Base-by-base conservation (phyloP, 2,888 invertebrate species). In the Selenia dentaria region DNA sequence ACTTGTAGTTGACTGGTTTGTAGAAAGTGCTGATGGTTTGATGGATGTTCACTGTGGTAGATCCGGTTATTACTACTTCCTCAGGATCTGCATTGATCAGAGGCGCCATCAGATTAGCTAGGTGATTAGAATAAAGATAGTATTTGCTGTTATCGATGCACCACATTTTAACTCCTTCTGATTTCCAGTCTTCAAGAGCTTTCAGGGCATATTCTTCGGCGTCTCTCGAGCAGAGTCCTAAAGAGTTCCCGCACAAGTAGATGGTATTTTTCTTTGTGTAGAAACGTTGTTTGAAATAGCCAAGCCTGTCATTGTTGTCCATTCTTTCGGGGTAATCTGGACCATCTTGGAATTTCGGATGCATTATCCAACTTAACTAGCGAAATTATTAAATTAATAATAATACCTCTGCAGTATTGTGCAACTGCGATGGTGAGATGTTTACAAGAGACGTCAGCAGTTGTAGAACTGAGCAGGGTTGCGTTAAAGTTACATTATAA, bases 191-290 rank as follows among this genome's bases (percentile, higher is more conserved):
- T 4, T 77, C 64, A 2, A 87, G 40, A 1, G 64, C 67, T 8
- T 62, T 57, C 5, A 72, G 20, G 0, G 78, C 52, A 2, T 62
- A 53, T 33, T 77, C 64, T 51, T 83, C 83, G 0, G 87, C 77
- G 35, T 87, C 85, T 47, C 69, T 81, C 0, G 81, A 81, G 2
- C 81, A 78, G 2, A 86, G 61, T 1, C 88, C 88, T n/a, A 88
- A 49, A 0, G 86, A 84, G 51, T 87, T 86, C 0, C 88, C 88
- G 38, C 83, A 83, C 74, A 88, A 69, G 60, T 88, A 87, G 12
- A 83, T 80, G 0, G 54, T 57, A 1, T 63, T 77, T 55, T 80
- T 59, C 13, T 71, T 78, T 18, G 78, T 20, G 44, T 73, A 81
- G 54, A 87, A 88, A 9, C 81, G 67, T 8, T 72, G 65, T 24